Evolutionary conservation across 2,797 vertebrate species (phyloP).

Genomic region (Lepilemur septentrionalis): DNA sequence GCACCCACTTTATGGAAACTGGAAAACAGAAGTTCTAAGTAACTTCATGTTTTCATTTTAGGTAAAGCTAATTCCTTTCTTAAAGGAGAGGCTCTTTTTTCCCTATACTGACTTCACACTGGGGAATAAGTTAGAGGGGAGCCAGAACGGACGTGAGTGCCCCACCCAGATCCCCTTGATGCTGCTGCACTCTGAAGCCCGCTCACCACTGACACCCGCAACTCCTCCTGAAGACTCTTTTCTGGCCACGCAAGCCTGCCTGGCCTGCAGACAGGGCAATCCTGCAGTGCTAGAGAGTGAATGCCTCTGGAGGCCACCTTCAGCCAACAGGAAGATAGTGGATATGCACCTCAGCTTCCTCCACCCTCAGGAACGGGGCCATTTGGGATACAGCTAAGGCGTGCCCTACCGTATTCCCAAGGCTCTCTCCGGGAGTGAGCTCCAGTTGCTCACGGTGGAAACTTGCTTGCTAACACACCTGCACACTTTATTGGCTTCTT

Average conservation of each 20-base stretch:
- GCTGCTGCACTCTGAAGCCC: neutral
- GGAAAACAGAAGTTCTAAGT: neutral
- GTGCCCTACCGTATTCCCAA: neutral
- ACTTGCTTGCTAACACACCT: neutral
- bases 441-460: neutral
- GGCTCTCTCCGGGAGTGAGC: neutral
- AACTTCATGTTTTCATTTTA: neutral
- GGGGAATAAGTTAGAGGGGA: neutral
- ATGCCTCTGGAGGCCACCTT: neutral
- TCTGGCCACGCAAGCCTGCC: neutral
- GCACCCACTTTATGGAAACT: neutral
- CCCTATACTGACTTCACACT: neutral
- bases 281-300: neutral
- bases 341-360: neutral
- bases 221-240: neutral
- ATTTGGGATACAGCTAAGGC: neutral
- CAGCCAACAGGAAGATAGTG: neutral
- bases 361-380: no score
- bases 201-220: neutral
- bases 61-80: neutral
- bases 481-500: neutral
- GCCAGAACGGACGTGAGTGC: neutral
- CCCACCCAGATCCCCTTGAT: fast-evolving
- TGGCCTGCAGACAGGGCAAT: neutral
- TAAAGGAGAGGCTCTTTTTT: neutral